Conservation (phyloP, 1,140 invertebrate genomes). For the Rhizoglyphus robini region DNA sequence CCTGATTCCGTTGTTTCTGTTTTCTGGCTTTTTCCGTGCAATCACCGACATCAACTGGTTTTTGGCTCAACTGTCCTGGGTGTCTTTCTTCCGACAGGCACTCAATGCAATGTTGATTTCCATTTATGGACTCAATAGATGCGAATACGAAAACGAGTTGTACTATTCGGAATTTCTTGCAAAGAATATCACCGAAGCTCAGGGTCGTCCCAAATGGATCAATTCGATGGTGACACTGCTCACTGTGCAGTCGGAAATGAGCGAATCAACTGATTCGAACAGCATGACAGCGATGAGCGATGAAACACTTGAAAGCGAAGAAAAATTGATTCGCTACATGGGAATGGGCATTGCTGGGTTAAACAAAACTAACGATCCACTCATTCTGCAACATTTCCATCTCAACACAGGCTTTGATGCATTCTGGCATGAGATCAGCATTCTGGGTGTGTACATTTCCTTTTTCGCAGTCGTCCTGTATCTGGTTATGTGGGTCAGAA, state of each 20-base stretch:
- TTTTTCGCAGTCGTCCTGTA: not conserved
- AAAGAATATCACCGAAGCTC: not conserved
- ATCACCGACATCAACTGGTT: constrained; percentile 80
- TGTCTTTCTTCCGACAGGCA: constrained; percentile 76
- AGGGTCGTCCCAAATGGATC: constrained; percentile 6
- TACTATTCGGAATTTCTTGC: constrained; percentile 58
- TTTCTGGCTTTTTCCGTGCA: constrained; percentile 76
- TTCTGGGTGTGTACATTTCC: not conserved
- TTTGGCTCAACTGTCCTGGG: constrained; percentile 73
- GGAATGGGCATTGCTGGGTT: not conserved
- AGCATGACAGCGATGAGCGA: not conserved
- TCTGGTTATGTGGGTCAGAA: not conserved
- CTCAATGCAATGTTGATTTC: constrained; percentile 80
- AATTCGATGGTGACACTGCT: not conserved
- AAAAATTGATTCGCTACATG: constrained; percentile 12
- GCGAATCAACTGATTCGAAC: not conserved
- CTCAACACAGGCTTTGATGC: not conserved
- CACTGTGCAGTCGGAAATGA: not conserved
- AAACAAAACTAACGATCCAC: not conserved
- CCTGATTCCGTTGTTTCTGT: constrained; percentile 77
- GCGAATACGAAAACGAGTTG: constrained; percentile 31
- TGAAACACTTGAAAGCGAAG: not conserved
- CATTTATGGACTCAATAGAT: constrained; percentile 71
- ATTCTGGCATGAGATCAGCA: not conserved
- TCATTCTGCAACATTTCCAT: not conserved